Percentiles rank a stretch among this genome's conserved stretches.
phyloP scores from a whole-genome alignment of 2,797 vertebrate genomes.

The Pelobates cultripes region DNA sequence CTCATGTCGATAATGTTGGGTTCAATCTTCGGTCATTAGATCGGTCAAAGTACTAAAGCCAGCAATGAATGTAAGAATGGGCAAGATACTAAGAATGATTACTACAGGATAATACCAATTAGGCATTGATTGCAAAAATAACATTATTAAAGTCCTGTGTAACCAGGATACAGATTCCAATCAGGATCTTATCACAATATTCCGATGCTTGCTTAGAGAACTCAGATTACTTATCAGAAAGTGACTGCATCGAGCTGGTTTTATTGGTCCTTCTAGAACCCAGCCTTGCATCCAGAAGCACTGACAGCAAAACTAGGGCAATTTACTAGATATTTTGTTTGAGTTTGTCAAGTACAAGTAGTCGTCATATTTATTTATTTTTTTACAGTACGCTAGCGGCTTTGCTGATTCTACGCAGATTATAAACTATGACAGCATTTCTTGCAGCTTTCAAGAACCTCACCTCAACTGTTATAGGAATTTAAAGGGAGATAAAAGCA shows the following conservation, averaged over 20 bases:
- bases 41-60: not conserved
- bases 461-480: no score
- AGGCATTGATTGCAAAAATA: conserved; percentile 1
- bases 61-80: not conserved
- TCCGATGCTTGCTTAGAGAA: not conserved
- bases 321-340: conserved; percentile 24
- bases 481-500: no score
- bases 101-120: not conserved
- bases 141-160: not conserved
- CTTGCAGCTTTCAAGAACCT: not conserved
- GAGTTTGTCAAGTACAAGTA: conserved; percentile 46
- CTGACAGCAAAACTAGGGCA: conserved; percentile 31
- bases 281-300: conserved; percentile 29
- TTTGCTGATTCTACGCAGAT: not conserved
- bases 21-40: conserved; percentile 25
- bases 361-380: conserved; percentile 28
- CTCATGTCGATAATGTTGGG: conserved; percentile 10
- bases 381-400: conserved; percentile 33
- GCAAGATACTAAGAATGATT: not conserved
- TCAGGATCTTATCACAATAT: conserved; percentile 1
- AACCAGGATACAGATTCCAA: not conserved
- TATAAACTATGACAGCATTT: not conserved
- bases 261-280: conserved; percentile 42
- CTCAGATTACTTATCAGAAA: not conserved
- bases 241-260: conserved; percentile 1